Percentiles rank a stretch among this genome's conserved stretches.
Evolutionary conservation across 2,888 invertebrate species (phyloP).

Genomic region (Drosophila subquinaria): DNA sequence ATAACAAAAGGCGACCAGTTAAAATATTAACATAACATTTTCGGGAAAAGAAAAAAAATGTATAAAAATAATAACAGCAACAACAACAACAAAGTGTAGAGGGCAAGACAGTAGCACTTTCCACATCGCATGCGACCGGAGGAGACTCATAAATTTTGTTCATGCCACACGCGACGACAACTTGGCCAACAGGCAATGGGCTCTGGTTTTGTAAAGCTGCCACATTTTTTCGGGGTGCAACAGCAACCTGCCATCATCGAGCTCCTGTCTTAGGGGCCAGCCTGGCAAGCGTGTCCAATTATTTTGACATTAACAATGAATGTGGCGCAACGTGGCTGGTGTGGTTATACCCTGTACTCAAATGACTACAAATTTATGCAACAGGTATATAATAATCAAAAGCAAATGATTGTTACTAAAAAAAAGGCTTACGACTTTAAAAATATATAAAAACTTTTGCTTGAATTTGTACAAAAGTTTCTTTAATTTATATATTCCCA

Average conservation of each 20-base stretch:
- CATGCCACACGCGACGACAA: slow-evolving; percentile 79
- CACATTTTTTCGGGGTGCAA: slow-evolving; percentile 41
- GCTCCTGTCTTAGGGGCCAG: slow-evolving; percentile 35
- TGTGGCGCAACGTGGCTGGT: slow-evolving; percentile 68
- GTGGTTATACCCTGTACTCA: slow-evolving; percentile 29
- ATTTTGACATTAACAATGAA: slow-evolving; percentile 83
- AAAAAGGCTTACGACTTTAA: too few relatives aligned
- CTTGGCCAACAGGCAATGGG: slow-evolving; percentile 13
- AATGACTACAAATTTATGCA: background rate
- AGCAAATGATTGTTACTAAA: too few relatives aligned
- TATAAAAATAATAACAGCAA: slow-evolving; percentile 5
- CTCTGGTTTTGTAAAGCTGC: slow-evolving; percentile 26
- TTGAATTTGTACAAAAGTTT: too few relatives aligned
- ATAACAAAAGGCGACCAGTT: slow-evolving; percentile 61
- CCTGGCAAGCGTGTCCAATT: slow-evolving; percentile 82
- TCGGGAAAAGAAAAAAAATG: slow-evolving; percentile 7
- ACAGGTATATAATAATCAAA: too few relatives aligned
- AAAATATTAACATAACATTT: slow-evolving; percentile 57
- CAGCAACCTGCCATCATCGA: slow-evolving; percentile 6
- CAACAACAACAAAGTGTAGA: slow-evolving; percentile 4
- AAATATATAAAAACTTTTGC: too few relatives aligned
- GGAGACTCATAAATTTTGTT: slow-evolving; percentile 68
- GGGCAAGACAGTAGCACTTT: slow-evolving; percentile 74
- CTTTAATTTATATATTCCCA: background rate
- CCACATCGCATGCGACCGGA: slow-evolving; percentile 43